Conservation (phyloP, 2,888 invertebrate species). For the Stenurella melanura region DNA sequence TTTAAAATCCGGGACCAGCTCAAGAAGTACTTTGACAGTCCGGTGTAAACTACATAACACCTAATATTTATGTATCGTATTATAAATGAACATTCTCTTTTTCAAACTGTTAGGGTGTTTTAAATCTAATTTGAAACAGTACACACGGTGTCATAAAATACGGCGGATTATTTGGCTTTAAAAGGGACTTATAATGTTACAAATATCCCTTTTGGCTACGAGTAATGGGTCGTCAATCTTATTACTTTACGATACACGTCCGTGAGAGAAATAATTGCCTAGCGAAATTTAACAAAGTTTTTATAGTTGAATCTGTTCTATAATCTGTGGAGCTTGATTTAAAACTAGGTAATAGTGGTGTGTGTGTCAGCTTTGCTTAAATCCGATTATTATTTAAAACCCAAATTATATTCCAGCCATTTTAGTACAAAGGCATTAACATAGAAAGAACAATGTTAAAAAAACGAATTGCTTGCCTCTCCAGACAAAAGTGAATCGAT, state of each 20-base stretch:
- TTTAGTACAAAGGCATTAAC: too few relatives aligned
- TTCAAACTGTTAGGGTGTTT: constrained; percentile 27
- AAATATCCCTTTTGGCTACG: constrained; percentile 9
- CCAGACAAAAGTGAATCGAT: too few relatives aligned
- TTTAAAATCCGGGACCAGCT: constrained; percentile 6
- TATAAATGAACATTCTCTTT: constrained; percentile 8
- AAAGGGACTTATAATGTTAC: constrained; percentile 18
- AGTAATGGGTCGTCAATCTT: constrained; percentile 38
- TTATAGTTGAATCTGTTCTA: too few relatives aligned
- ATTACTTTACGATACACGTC: constrained; percentile 31
- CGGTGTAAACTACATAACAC: neutral
- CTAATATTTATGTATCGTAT: constrained; percentile 13
- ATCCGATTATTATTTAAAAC: too few relatives aligned
- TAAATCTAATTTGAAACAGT: constrained; percentile 30
- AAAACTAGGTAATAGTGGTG: too few relatives aligned
- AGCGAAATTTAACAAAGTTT: neutral
- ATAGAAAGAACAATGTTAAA: too few relatives aligned
- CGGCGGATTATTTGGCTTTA: constrained; percentile 18
- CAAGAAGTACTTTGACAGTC: constrained; percentile 10
- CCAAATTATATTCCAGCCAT: too few relatives aligned
- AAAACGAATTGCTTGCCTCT: too few relatives aligned
- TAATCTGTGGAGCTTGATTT: too few relatives aligned
- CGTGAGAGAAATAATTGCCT: constrained; percentile 17
- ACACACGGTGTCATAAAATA: constrained; percentile 18
- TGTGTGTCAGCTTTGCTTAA: too few relatives aligned